These are phyloP conservation scores for Epinephelus fuscoguttatus DNA, from an alignment of 2,113 vertebrate genomes.

Conservation along the genomic window DNA sequence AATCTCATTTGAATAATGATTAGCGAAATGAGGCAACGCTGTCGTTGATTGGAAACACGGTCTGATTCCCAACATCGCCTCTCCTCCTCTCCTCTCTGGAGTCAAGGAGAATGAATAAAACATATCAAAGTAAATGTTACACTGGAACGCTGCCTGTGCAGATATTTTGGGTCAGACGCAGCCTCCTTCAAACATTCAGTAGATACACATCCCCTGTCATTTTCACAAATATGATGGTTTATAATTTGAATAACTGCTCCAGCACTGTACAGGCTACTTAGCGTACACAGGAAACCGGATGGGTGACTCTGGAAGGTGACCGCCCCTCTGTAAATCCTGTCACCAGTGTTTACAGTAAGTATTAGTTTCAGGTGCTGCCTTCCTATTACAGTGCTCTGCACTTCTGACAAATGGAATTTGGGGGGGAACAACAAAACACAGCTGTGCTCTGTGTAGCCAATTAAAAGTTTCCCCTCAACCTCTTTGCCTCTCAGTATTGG, in stretches of 20 bases:
- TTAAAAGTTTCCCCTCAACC: constrained; percentile 78
- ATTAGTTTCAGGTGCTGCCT: constrained; percentile 72
- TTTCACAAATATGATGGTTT: constrained; percentile 17
- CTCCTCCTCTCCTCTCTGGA: constrained; percentile 41
- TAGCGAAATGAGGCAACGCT: constrained; percentile 62
- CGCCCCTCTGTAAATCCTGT: constrained; percentile 35
- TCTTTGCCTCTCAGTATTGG: constrained; percentile 52
- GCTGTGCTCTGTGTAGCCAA: constrained; percentile 70
- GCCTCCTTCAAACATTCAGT: constrained; percentile 25
- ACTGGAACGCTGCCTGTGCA: constrained; percentile 18
- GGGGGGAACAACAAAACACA: constrained; percentile 56
- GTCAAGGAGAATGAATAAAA: constrained; percentile 67
- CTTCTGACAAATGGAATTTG: constrained; percentile 74
- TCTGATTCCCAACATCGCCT: constrained; percentile 56
- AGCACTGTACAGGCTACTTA: constrained; percentile 5
- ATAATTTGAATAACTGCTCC: constrained; percentile 26
- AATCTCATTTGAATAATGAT: constrained; percentile 71
- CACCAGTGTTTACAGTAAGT: constrained; percentile 63
- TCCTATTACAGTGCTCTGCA: constrained; percentile 54
- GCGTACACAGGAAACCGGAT: not conserved
- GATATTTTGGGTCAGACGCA: constrained; percentile 49
- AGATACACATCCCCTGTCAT: constrained; percentile 29
- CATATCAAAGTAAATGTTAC: constrained; percentile 55
- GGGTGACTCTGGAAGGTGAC: constrained; percentile 47
- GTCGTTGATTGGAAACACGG: constrained; percentile 56